Evolutionary conservation across 2,888 invertebrate species (phyloP), one percentile per base, ranked within the genome.

Genomic region (Heliconius sara): DNA sequence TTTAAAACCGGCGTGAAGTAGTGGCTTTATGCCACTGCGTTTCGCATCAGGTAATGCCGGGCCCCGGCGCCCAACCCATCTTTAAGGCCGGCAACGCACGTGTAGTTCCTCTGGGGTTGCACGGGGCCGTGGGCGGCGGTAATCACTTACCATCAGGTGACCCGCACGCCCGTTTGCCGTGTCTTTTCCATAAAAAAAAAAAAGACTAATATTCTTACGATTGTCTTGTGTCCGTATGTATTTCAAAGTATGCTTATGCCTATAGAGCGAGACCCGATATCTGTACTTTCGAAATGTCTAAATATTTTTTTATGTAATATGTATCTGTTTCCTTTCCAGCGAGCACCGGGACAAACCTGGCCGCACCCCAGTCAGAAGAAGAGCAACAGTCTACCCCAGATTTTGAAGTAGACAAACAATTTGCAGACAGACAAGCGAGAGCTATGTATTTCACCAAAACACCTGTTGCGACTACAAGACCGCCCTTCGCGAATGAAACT

Each of bases 361-460:
- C 92, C 76, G 93, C 93, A 80, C 94, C 95, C 76, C 94, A 92
- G 84, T 90, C 91, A 66, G 93, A 92, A 82, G 91, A 91, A 60
- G 60, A 16, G 10, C 89, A 89, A 75, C 90, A 89, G 83, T 85
- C 90, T 43, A 88, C 87, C 67, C 87, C 91, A n/a, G 90, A 91
- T 72, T 77, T 86, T 3, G 89, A 89, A 73, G 84, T 86, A 6
- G 90, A 86, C 77, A 86, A 84, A n/a, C 85, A 85, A 43, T 88
- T 85, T 79, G 84, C 89, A 1, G 93, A 92, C 6, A 87, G 94
- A 52, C 92, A 93, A 79, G 86, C 90, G 78, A 88, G 92, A 79
- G 95, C 95, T 80, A 90, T 94, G 92, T 94, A 95, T 89, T 92
- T 90, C 87, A 88, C 90, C 1, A 95, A 95, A 83, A 89, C 91